Conservation (phyloP, 2,797 vertebrate genomes). For the Meriones psammophilus region DNA sequence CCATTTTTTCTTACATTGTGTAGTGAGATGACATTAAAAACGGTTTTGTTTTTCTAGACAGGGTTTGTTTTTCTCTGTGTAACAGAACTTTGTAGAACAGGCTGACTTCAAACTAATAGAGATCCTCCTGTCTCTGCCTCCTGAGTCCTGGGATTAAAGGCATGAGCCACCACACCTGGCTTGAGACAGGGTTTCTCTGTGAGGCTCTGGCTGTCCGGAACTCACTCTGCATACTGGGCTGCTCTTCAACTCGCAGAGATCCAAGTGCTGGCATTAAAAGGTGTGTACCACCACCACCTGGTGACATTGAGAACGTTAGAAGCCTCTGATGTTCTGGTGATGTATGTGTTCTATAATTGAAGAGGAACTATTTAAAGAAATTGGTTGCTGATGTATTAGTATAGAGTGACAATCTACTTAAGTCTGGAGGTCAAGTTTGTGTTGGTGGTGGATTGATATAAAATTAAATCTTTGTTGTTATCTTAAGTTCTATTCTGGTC, state of each 20-base stretch:
- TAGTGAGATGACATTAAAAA: constrained; percentile 6
- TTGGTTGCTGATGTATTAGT: neutral
- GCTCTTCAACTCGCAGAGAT: neutral
- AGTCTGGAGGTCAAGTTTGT: constrained; percentile 62
- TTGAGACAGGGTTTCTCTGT: neutral
- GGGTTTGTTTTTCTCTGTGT: no score
- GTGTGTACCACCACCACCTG: neutral
- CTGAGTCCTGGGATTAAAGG: no score
- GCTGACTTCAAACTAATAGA: no score
- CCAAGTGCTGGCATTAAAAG: neutral
- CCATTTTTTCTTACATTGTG: neutral
- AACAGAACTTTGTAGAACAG: no score
- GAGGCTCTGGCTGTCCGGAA: neutral
- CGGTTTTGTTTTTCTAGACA: neutral
- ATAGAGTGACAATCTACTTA: constrained; percentile 19
- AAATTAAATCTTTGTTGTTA: constrained; percentile 68
- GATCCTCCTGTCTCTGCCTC: no score
- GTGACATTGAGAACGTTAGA: constrained; percentile 25
- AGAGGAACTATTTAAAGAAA: constrained; percentile 51
- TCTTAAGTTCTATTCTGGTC: constrained; percentile 66
- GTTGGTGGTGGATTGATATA: constrained; percentile 19
- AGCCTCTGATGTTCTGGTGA: neutral
- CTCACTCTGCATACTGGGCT: neutral
- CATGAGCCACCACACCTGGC: no score
- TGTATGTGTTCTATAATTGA: neutral